Percentiles rank a stretch among this genome's conserved stretches.
Conservation (phyloP, 1,140 invertebrate species). For the Elymnias hypermnestra region DNA sequence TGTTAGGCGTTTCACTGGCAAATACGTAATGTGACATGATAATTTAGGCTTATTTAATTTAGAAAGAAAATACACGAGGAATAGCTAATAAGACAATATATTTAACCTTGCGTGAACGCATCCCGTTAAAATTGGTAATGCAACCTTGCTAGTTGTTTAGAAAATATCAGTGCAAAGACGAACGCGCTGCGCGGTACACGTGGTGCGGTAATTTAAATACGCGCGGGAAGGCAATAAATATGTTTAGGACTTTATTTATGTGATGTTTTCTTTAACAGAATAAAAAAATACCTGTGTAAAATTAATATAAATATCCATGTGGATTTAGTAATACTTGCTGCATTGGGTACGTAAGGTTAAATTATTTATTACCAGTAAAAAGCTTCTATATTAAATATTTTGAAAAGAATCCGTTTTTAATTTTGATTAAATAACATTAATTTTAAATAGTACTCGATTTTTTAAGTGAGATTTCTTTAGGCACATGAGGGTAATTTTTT, state of each 20-base stretch:
- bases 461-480: too few species aligned
- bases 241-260: conserved; percentile 13
- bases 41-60: neutral
- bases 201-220: conserved; percentile 22
- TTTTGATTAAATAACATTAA: too few species aligned
- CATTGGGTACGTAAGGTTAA: too few species aligned
- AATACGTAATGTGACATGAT: too few species aligned
- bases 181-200: conserved; percentile 35
- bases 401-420: too few species aligned
- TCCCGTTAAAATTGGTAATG: conserved; percentile 39
- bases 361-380: too few species aligned
- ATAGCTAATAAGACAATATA: neutral
- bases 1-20: too few species aligned
- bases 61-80: neutral
- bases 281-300: conserved; percentile 4
- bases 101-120: conserved; percentile 21
- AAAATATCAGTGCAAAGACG: conserved; percentile 48
- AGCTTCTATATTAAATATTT: too few species aligned
- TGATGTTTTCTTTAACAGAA: conserved; percentile 5
- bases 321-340: conserved; percentile 7
- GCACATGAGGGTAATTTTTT: too few species aligned
- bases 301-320: conserved; percentile 11
- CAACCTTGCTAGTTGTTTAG: conserved; percentile 18
- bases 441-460: too few species aligned
- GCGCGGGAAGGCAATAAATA: conserved; percentile 40